Conservation (phyloP, 2,113 vertebrate species). For the Ailuropoda melanoleuca region DNA sequence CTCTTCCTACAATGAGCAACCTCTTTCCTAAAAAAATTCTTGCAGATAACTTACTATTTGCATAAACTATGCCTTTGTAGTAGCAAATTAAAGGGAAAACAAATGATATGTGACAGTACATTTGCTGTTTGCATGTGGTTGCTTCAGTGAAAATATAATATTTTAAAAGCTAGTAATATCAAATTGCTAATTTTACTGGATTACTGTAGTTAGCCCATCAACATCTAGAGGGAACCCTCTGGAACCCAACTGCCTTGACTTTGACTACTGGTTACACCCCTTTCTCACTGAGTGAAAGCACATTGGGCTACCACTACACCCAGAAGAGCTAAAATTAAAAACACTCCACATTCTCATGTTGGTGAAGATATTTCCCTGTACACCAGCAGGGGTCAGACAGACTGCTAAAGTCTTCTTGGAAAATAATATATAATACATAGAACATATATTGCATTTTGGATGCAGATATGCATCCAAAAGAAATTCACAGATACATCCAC, state of each 20-base stretch:
- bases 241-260: not conserved
- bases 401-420: not conserved
- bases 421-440: not conserved
- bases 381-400: not conserved
- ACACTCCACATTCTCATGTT: no score
- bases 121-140: not conserved
- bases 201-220: not conserved
- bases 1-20: not conserved
- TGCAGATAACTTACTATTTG: not conserved
- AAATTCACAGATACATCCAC: fast-evolving
- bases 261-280: not conserved
- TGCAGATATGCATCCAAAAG: not conserved
- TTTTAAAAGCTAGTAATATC: not conserved
- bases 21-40: not conserved
- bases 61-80: not conserved
- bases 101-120: not conserved
- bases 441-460: no score
- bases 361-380: not conserved
- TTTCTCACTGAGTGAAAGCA: not conserved
- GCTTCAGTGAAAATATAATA: not conserved
- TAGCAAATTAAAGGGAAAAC: not conserved
- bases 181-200: not conserved
- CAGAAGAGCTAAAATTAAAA: not conserved
- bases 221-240: not conserved
- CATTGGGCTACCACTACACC: not conserved